phyloP scores from a whole-genome alignment of 2,113 vertebrate species.

The Prolemur simus region DNA sequence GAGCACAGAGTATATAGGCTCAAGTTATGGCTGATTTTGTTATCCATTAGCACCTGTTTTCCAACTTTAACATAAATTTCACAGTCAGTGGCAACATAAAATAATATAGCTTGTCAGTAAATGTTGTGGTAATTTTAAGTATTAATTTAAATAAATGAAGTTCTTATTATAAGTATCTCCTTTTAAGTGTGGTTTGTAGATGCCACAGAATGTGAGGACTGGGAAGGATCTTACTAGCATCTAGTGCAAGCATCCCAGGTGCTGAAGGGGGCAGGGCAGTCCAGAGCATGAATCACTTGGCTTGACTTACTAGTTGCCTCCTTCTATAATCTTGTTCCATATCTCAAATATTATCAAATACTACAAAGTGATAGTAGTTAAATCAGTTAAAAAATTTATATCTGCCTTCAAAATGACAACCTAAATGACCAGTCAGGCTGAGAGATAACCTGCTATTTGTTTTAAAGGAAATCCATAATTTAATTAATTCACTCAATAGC shows the following conservation, averaged over 20 bases:
- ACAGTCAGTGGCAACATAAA: not conserved
- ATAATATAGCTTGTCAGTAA: not conserved
- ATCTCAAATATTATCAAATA: not conserved
- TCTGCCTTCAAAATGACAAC: not conserved
- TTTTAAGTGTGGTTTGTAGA: not conserved
- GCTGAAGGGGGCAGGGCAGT: not conserved
- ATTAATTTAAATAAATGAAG: not conserved
- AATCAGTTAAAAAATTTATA: not conserved
- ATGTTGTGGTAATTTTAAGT: not conserved
- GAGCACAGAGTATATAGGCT: not conserved
- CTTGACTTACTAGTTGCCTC: not conserved
- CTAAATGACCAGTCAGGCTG: not conserved
- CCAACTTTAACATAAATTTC: not conserved
- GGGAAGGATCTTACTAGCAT: not conserved
- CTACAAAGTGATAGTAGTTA: not conserved
- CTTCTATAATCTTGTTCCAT: not conserved
- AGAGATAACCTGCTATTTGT: not conserved
- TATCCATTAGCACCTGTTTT: not conserved
- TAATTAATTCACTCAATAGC: conserved; percentile 2
- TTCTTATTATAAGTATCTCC: not conserved
- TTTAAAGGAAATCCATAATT: not conserved
- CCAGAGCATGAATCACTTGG: not conserved
- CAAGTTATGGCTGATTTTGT: not conserved
- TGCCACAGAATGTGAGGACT: not conserved
- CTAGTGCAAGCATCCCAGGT: not conserved